Evolutionary conservation across 1,140 invertebrate genomes (phyloP).

Genomic region (Drosophila hydei): DNA sequence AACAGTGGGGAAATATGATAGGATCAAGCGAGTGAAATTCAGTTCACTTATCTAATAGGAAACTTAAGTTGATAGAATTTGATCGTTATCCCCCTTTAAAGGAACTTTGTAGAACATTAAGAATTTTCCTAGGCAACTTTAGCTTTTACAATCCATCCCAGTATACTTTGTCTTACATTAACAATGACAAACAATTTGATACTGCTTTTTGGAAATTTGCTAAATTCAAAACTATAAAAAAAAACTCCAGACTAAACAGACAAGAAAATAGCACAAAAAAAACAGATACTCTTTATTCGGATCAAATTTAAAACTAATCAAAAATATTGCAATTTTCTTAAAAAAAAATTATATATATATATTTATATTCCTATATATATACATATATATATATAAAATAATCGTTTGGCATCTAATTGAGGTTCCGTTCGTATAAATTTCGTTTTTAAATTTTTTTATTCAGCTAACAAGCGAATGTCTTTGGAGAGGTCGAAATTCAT

Average conservation of each 20-base stretch:
- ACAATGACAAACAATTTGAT: background rate
- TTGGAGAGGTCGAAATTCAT: conserved; percentile 41
- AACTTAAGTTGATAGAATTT: no score
- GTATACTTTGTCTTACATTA: background rate
- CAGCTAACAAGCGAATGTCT: conserved; percentile 15
- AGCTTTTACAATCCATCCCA: background rate
- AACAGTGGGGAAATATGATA: no score
- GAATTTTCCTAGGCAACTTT: no score
- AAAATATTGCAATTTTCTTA: background rate
- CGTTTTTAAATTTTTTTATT: conserved; percentile 2
- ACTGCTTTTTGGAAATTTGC: conserved; percentile 23
- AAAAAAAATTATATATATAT: background rate
- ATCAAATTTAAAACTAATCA: background rate
- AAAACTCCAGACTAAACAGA: background rate
- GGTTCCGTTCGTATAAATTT: background rate
- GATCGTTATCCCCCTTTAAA: no score
- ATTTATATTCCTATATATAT: no score
- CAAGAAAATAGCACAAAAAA: background rate
- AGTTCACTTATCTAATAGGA: no score
- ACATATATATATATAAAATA: conserved; percentile 1
- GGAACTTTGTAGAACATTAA: no score
- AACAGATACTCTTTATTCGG: conserved; percentile 3
- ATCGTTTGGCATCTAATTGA: conserved; percentile 1
- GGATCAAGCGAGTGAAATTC: no score
- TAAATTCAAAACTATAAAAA: background rate